A percentile compares a stretch with the other conserved stretches of the same genome.
Conservation (phyloP, 2,113 vertebrate genomes). For the Psittacara wagleri region DNA sequence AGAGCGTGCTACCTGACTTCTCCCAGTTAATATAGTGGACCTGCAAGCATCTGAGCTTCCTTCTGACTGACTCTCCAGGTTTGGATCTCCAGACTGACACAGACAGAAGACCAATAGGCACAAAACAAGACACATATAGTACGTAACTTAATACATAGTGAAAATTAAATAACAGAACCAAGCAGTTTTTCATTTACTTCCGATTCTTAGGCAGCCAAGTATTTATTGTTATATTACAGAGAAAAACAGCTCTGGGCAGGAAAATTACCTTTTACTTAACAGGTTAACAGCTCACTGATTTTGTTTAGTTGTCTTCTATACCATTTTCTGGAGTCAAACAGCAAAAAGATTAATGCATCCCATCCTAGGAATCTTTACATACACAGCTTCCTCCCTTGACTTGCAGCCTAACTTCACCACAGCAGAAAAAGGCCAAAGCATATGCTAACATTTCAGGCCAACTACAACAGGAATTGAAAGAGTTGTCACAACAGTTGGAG, state of each 20-base stretch:
- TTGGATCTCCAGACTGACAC: background rate
- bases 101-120: background rate
- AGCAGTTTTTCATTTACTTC: background rate
- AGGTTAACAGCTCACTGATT: background rate
- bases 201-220: background rate
- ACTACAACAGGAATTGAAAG: background rate
- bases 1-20: background rate
- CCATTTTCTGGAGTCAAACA: background rate
- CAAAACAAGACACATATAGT: background rate
- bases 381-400: accelerated
- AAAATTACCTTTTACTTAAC: background rate
- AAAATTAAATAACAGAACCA: background rate
- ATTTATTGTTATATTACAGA: background rate
- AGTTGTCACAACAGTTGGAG: background rate
- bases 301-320: background rate
- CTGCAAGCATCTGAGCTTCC: background rate
- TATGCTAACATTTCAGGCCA: background rate
- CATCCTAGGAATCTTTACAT: background rate
- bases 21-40: background rate
- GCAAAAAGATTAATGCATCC: background rate
- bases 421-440: background rate
- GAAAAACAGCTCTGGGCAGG: background rate
- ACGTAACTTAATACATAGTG: background rate
- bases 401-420: background rate
- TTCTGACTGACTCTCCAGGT: background rate